Evolutionary conservation across 1,140 invertebrate species (phyloP).

Genomic region (Hypothenemus hampei): DNA sequence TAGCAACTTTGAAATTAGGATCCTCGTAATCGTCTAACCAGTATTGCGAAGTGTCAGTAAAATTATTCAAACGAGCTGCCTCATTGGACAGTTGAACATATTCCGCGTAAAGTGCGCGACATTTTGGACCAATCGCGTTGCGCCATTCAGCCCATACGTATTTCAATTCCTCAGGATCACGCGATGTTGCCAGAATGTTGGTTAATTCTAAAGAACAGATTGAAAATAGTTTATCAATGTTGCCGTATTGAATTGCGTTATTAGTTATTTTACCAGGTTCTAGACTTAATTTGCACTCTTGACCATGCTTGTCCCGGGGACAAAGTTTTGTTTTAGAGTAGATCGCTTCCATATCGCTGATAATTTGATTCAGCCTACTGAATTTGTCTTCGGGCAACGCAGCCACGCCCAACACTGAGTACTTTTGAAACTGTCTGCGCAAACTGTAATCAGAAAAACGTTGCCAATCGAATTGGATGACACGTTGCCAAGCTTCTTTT

Average conservation of each 20-base stretch:
- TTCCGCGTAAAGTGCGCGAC: slow-evolving; percentile 53
- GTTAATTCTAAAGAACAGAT: slow-evolving; percentile 57
- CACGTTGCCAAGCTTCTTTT: slow-evolving; percentile 31
- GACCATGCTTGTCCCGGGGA: slow-evolving; percentile 54
- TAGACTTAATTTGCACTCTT: slow-evolving; percentile 66
- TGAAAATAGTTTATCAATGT: not conserved
- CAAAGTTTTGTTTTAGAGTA: slow-evolving; percentile 79
- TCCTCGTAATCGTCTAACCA: slow-evolving; percentile 57
- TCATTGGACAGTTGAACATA: slow-evolving; percentile 65
- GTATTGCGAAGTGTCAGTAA: slow-evolving; percentile 49
- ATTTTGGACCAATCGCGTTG: slow-evolving; percentile 54
- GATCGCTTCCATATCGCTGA: slow-evolving; percentile 70
- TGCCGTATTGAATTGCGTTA: not conserved
- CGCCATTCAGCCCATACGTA: slow-evolving; percentile 64
- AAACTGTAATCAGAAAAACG: slow-evolving; percentile 28
- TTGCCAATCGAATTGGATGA: slow-evolving; percentile 33
- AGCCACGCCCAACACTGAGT: slow-evolving; percentile 45
- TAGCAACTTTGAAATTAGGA: slow-evolving; percentile 52
- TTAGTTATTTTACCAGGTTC: slow-evolving; percentile 59
- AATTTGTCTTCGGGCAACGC: slow-evolving; percentile 65
- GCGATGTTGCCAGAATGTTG: slow-evolving; percentile 52
- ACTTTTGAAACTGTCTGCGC: slow-evolving; percentile 33
- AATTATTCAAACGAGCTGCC: slow-evolving; percentile 57
- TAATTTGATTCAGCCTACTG: slow-evolving; percentile 55
- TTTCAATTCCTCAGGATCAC: slow-evolving; percentile 46